Conservation (phyloP, 37 sponge, comb jelly and placozoan genomes). For the Spongilla lacustris region DNA sequence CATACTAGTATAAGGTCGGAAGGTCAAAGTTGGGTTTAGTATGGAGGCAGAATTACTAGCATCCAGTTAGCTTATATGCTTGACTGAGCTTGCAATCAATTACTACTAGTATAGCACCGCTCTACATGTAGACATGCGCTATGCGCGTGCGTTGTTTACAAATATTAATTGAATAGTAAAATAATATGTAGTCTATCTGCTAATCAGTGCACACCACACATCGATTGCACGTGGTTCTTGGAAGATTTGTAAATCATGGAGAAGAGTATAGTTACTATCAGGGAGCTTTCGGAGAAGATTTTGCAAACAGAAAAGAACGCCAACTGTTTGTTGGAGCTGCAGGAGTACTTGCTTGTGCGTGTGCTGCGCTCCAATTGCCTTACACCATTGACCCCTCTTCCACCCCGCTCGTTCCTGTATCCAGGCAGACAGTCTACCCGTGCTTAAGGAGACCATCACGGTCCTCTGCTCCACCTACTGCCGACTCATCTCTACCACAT, state of each 20-base stretch:
- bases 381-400: background rate
- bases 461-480: conserved; percentile 22
- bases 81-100: no score
- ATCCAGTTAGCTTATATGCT: no score
- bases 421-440: background rate
- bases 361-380: background rate
- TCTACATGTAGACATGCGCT: no score
- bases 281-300: conserved; percentile 20
- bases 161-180: no score
- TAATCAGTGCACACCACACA: background rate
- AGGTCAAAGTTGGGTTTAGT: no score
- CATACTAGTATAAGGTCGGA: no score
- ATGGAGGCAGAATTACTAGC: no score
- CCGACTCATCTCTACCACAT: conserved; percentile 13
- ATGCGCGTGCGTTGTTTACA: no score
- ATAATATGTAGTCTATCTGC: no score
- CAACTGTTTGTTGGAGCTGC: conserved; percentile 58
- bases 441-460: conserved; percentile 23
- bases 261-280: background rate
- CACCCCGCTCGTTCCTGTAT: background rate
- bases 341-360: conserved; percentile 52
- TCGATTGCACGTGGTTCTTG: background rate
- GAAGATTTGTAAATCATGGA: background rate
- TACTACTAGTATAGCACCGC: no score
- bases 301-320: conserved; percentile 49